Conservation (phyloP, 1,140 invertebrate species). For the Apis laboriosa region DNA sequence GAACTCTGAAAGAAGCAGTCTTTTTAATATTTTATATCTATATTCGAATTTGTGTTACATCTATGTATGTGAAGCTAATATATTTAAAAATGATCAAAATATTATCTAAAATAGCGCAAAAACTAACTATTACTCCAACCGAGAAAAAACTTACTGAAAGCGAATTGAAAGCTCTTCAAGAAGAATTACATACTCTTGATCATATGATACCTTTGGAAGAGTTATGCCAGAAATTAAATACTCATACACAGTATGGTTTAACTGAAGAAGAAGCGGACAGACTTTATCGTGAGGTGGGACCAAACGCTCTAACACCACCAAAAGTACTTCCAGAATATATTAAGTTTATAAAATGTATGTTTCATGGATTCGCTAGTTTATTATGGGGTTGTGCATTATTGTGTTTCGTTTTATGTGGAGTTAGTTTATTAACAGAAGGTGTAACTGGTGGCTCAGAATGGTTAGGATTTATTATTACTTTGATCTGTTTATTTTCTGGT, state of each 20-base stretch:
- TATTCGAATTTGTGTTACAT: background rate
- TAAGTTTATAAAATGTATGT: constrained; percentile 86
- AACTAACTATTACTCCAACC: background rate
- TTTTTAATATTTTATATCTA: background rate
- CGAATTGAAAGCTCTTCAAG: constrained; percentile 72
- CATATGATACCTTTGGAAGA: constrained; percentile 70
- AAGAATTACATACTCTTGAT: constrained; percentile 74
- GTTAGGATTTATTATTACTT: constrained; percentile 86
- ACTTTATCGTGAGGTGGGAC: constrained; percentile 83
- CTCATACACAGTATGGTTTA: constrained; percentile 82
- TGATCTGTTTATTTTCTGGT: constrained; percentile 87
- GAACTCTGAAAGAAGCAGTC: background rate
- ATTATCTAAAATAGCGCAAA: background rate
- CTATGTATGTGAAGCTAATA: background rate
- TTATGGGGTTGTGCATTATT: constrained; percentile 87
- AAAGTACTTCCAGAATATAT: constrained; percentile 85
- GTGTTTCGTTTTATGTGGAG: constrained; percentile 84
- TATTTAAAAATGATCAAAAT: constrained; percentile 1
- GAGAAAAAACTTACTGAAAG: constrained; percentile 68
- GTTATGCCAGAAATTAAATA: constrained; percentile 74
- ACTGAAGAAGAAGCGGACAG: constrained; percentile 81
- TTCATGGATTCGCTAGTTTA: constrained; percentile 87
- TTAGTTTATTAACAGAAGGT: constrained; percentile 67
- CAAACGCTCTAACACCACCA: constrained; percentile 86
- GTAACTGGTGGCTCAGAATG: constrained; percentile 82